Percentiles rank a stretch among this genome's conserved stretches.
phyloP scores from a whole-genome alignment of 2,797 vertebrate genomes.

The Acrocephalus scirpaceus region DNA sequence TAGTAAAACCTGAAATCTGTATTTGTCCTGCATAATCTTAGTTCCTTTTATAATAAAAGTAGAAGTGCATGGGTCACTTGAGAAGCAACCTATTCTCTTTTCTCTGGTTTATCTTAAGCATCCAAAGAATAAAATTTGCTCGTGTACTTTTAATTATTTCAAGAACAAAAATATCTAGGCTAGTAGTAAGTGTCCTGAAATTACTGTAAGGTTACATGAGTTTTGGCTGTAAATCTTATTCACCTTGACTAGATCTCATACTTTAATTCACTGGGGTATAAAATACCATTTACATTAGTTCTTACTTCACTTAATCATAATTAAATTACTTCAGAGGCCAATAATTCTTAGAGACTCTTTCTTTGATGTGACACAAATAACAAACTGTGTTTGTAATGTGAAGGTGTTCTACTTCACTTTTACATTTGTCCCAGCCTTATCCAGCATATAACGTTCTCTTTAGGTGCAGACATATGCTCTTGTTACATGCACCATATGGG shows the following conservation, averaged over 20 bases:
- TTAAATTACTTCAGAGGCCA: constrained; percentile 78
- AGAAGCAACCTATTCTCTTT: constrained; percentile 46
- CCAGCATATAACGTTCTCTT: constrained; percentile 67
- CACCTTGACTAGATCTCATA: constrained; percentile 76
- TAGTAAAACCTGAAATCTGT: not conserved
- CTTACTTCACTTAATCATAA: constrained; percentile 81
- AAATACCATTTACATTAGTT: constrained; percentile 77
- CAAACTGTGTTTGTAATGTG: constrained; percentile 72
- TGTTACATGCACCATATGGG: constrained; percentile 76
- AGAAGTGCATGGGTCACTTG: constrained; percentile 42
- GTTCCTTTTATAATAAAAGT: not conserved
- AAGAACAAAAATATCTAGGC: constrained; percentile 64
- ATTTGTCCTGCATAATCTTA: not conserved
- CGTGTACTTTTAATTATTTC: constrained; percentile 73
- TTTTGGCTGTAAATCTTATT: constrained; percentile 78
- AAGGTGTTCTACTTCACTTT: constrained; percentile 67
- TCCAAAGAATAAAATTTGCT: constrained; percentile 54
- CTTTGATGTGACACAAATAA: constrained; percentile 82
- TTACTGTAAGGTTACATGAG: constrained; percentile 77
- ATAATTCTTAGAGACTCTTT: constrained; percentile 71
- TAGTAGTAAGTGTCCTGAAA: constrained; percentile 73
- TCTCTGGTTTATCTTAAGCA: constrained; percentile 45
- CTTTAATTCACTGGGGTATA: constrained; percentile 79
- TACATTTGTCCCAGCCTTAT: constrained; percentile 63
- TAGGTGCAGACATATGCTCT: constrained; percentile 72